phyloP scores from a whole-genome alignment of 2,797 vertebrate species.

The Ciconia nigra region DNA sequence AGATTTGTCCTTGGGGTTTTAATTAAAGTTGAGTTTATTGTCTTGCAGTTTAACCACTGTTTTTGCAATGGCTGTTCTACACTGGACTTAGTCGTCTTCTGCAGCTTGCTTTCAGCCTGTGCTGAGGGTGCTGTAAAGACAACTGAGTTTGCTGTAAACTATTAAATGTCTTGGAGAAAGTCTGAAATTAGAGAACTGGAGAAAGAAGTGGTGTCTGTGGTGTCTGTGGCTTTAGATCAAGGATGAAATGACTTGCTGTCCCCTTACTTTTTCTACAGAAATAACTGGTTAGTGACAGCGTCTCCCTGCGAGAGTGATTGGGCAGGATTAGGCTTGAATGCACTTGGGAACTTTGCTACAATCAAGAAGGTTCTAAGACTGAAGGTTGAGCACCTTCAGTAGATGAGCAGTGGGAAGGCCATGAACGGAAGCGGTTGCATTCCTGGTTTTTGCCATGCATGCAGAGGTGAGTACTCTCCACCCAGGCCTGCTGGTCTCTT shows the following conservation, averaged over 20 bases:
- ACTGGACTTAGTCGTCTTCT: not conserved
- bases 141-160: not conserved
- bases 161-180: not conserved
- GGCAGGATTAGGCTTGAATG: not conserved
- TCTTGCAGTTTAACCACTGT: not conserved
- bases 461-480: fast-evolving
- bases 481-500: not conserved
- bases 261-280: not conserved
- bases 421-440: fast-evolving
- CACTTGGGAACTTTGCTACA: fast-evolving
- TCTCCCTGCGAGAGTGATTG: not conserved
- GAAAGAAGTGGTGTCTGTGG: not conserved
- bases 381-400: not conserved
- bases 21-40: not conserved
- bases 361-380: not conserved
- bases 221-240: not conserved
- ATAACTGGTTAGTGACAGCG: fast-evolving
- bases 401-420: not conserved
- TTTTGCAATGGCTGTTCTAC: not conserved
- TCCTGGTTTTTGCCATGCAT: not conserved
- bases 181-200: not conserved
- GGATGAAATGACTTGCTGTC: not conserved
- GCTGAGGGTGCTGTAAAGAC: not conserved
- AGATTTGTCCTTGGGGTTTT: not conserved
- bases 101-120: not conserved